Evolutionary conservation across 1,140 invertebrate genomes (phyloP), one percentile per base, ranked within the genome.

Genomic region (Drosophila obscura): DNA sequence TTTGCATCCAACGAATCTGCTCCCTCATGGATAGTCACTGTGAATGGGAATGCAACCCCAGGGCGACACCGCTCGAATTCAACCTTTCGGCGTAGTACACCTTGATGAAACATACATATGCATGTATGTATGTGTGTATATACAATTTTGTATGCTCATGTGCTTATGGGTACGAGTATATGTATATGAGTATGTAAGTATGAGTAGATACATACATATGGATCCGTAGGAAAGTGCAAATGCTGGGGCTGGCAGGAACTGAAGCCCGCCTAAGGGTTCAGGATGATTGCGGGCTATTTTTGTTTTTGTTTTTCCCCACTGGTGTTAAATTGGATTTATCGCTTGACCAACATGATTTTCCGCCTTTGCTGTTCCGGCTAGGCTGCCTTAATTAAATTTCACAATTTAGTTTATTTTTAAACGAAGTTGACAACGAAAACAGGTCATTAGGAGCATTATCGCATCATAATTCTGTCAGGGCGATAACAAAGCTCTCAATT

Each of bases 361-460:
- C 69, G 74, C 69, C 64, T 69, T 77, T 76, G 45, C 26, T 45
- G 46, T 73, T 31, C 43, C 46, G 48, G 45, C 44, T 46, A 22
- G 16, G 26, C 46, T n/a, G 49, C 55, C 78, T 78, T 80, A 80
- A 80, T 80, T 78, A 80, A 80, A 75, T 80, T 75, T 75, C 72
- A 76, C 46, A 77, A 53, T 78, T 75, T 78, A 71, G 75, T 77
- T 74, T 80, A 78, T 77, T 79, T 78, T 74, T 74, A 74, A 66
- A 75, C 76, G 75, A 69, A 71, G 68, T 78, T 83, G 77, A 84
- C 78, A 81, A 71, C 71, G 71, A 84, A 81, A 84, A 78, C 67
- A 78, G 80, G 80, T 84, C 80, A 84, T 81, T 84, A 80, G 71
- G 68, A 84, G 64, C 80, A 80, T 80, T 84, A 84, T 77, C 78